phyloP scores from a whole-genome alignment of 2,113 vertebrate genomes.

The Atrichornis clamosus region DNA sequence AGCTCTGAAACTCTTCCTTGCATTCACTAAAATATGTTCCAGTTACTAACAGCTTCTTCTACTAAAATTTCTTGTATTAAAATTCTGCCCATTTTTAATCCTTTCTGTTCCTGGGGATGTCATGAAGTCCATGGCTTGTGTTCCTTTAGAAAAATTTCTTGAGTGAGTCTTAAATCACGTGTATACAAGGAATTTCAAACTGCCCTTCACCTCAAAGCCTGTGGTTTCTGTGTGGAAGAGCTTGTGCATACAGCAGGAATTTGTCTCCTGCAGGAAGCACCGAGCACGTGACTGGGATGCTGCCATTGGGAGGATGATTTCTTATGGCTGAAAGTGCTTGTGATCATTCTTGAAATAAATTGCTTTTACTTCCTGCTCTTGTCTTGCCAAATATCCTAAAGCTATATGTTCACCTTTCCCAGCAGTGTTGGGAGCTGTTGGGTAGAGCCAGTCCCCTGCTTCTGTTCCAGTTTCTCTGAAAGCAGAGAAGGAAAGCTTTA shows the following conservation, averaged over 20 bases:
- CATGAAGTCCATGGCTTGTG: too few relatives aligned
- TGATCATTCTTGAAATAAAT: background rate
- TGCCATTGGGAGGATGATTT: background rate
- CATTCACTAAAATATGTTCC: background rate
- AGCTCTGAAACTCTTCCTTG: background rate
- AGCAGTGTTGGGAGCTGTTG: background rate
- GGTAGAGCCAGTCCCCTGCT: background rate
- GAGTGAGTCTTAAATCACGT: too few relatives aligned
- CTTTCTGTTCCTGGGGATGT: background rate
- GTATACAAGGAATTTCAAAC: too few relatives aligned
- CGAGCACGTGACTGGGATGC: background rate
- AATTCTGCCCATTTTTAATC: fast-evolving
- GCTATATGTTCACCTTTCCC: background rate
- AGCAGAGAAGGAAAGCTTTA: background rate
- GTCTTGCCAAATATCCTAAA: background rate
- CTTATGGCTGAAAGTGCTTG: background rate
- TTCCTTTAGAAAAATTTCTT: too few relatives aligned
- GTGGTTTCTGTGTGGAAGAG: too few relatives aligned
- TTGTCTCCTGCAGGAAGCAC: background rate
- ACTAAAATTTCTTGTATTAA: background rate
- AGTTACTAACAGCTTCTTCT: background rate
- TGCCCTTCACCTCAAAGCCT: too few relatives aligned
- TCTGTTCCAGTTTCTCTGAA: background rate
- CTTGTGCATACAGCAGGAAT: background rate
- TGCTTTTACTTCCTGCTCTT: background rate